Percentiles rank a stretch among this genome's conserved stretches.
Conservation (phyloP, 2,888 invertebrate species). For the Chironomus riparius region DNA sequence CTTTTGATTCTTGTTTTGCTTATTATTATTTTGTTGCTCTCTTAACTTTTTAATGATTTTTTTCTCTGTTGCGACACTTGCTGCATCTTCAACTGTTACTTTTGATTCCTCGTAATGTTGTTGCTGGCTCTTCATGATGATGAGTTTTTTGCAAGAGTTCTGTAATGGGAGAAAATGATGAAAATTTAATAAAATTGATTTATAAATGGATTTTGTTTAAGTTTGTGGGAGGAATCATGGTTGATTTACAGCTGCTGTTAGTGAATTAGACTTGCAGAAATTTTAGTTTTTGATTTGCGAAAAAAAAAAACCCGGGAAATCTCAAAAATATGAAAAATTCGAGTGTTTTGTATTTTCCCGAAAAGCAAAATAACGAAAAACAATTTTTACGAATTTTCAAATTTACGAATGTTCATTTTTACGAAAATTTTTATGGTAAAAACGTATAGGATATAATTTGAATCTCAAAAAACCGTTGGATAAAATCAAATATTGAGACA, state of each 20-base stretch:
- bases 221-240: background rate
- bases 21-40: constrained; percentile 5
- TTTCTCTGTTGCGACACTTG: constrained; percentile 6
- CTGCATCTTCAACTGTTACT: background rate
- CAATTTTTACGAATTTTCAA: too few relatives aligned
- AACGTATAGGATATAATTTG: too few relatives aligned
- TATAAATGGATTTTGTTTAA: background rate
- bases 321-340: too few relatives aligned
- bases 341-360: too few relatives aligned
- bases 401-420: too few relatives aligned
- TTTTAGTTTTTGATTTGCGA: too few relatives aligned
- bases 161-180: background rate
- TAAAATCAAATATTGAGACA: too few relatives aligned
- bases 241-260: background rate
- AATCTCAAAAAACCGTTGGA: too few relatives aligned
- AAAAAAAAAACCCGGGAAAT: too few relatives aligned
- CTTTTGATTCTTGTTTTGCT: background rate
- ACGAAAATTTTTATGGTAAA: too few relatives aligned
- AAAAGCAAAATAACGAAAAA: too few relatives aligned
- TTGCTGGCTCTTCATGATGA: background rate
- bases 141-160: background rate
- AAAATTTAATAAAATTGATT: background rate
- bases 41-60: constrained; percentile 21
- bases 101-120: background rate
- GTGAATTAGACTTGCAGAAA: too few relatives aligned